Conservation (phyloP, 2,888 invertebrate species). For the Chelonus formosanus region DNA sequence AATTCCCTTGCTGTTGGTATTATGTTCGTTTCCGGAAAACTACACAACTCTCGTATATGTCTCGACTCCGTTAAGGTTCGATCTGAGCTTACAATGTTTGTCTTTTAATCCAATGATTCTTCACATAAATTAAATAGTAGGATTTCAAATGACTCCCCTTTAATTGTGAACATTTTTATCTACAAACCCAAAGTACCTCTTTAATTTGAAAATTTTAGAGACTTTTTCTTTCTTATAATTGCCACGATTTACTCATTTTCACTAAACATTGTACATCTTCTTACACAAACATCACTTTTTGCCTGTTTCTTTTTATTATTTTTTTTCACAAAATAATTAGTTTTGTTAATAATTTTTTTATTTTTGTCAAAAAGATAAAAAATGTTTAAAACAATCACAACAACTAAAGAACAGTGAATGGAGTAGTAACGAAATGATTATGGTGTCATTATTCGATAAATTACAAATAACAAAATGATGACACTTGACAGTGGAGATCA, state of each 20-base stretch:
- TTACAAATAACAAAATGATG: constrained; percentile 8
- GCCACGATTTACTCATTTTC: background rate
- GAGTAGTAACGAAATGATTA: constrained; percentile 2
- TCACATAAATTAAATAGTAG: background rate
- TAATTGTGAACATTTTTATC: background rate
- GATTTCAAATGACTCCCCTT: background rate
- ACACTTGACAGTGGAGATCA: constrained; percentile 29
- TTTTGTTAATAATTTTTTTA: too few relatives aligned
- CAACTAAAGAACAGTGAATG: background rate
- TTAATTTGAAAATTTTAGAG: background rate
- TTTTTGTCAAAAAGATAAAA: background rate
- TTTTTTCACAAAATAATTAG: too few relatives aligned
- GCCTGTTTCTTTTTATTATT: too few relatives aligned
- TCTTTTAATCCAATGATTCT: constrained; percentile 14
- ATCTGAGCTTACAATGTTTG: background rate
- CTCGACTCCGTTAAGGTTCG: background rate
- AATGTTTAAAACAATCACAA: background rate
- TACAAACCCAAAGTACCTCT: background rate
- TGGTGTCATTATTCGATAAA: constrained; percentile 18
- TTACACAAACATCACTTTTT: background rate
- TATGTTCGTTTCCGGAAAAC: background rate
- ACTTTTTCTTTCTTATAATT: background rate
- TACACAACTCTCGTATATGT: background rate
- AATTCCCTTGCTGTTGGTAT: constrained; percentile 1
- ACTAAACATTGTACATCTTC: background rate